Conservation (phyloP, 2,888 invertebrate species). For the Cheilosia grossa region DNA sequence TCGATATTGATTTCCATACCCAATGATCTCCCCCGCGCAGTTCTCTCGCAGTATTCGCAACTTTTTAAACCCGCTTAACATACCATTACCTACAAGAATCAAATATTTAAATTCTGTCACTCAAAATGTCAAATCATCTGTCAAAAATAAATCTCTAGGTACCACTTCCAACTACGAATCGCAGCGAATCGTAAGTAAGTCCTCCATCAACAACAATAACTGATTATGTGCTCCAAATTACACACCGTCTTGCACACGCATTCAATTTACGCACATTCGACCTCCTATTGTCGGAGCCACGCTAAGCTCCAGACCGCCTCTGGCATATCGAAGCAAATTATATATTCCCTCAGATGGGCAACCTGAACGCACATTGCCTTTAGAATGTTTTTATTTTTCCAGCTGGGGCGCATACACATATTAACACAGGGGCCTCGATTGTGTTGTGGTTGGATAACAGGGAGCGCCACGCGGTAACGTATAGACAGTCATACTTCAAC, state of each 20-base stretch:
- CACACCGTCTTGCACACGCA: constrained; percentile 31
- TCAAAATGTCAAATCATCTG: no score
- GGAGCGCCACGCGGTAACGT: constrained; percentile 4
- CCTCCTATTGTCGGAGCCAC: constrained; percentile 25
- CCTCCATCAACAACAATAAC: constrained; percentile 1
- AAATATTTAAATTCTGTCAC: no score
- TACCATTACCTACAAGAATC: no score
- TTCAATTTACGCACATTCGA: constrained; percentile 49
- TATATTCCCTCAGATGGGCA: neutral
- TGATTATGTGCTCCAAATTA: constrained; percentile 25
- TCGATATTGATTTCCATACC: no score
- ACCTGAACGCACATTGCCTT: neutral
- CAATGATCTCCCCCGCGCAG: no score
- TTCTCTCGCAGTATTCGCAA: no score
- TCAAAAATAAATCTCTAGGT: no score
- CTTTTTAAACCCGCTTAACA: no score
- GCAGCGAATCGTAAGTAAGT: neutral
- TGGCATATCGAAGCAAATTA: neutral
- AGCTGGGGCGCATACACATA: neutral
- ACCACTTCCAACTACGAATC: no score
- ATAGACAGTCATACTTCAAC: constrained; percentile 11
- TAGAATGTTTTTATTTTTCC: constrained; percentile 4
- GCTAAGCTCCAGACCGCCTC: constrained; percentile 13
- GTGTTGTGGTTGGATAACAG: constrained; percentile 7
- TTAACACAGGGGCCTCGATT: constrained; percentile 13